A percentile compares a stretch with the other conserved stretches of the same genome.
These are phyloP conservation scores for Rhimphoctona megacephalus DNA, from an alignment of 2,888 invertebrate genomes.

Conservation along the genomic window DNA sequence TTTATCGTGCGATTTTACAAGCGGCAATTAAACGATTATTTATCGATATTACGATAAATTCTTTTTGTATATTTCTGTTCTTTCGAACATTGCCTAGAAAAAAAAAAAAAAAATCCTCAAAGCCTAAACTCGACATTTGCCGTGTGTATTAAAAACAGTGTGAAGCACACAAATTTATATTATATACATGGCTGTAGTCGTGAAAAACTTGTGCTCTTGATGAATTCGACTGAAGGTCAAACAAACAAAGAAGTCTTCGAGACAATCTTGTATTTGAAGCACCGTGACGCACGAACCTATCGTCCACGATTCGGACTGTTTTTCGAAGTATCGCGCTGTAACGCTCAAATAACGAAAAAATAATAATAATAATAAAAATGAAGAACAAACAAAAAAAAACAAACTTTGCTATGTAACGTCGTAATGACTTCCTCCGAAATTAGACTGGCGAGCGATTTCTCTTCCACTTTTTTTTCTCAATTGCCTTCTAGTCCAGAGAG, in stretches of 20 bases:
- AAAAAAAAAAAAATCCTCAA: neutral
- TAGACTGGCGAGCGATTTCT: slow-evolving; percentile 50
- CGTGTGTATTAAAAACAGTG: neutral
- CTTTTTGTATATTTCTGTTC: slow-evolving; percentile 17
- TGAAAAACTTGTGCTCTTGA: slow-evolving; percentile 12
- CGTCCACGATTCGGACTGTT: slow-evolving; percentile 29
- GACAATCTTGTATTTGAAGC: slow-evolving; percentile 46
- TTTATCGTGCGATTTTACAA: slow-evolving; percentile 6
- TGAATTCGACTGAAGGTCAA: slow-evolving; percentile 6
- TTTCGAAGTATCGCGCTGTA: slow-evolving; percentile 19
- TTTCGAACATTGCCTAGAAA: neutral
- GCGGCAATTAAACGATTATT: slow-evolving; percentile 4
- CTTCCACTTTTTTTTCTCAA: slow-evolving; percentile 58
- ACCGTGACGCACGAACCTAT: slow-evolving; percentile 6
- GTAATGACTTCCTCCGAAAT: slow-evolving; percentile 39
- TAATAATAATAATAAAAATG: slow-evolving; percentile 5
- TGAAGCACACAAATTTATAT: neutral
- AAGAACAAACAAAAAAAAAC: neutral
- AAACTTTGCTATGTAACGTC: slow-evolving; percentile 7
- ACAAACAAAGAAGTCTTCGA: slow-evolving; percentile 32
- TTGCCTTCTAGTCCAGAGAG: slow-evolving; percentile 56
- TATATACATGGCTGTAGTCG: neutral
- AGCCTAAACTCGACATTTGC: slow-evolving; percentile 10
- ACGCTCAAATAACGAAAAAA: slow-evolving; percentile 32
- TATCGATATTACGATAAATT: slow-evolving; percentile 1